phyloP scores from a whole-genome alignment of 2,888 invertebrate genomes.

The Halictus ligatus region DNA sequence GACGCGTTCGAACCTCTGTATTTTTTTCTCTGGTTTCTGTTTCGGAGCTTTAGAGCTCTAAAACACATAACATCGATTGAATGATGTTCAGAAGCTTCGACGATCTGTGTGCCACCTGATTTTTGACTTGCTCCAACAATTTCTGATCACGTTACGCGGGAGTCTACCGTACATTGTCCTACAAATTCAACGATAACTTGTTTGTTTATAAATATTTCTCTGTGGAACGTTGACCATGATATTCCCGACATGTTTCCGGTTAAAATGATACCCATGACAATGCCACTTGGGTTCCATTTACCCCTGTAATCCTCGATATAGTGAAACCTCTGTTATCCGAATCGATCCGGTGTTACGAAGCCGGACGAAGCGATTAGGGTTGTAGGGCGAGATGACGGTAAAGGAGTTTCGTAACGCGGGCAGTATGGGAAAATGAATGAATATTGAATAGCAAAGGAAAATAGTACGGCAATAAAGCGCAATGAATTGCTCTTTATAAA shows the following conservation, averaged over 20 bases:
- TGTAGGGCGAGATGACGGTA: not conserved
- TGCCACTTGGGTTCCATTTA: not conserved
- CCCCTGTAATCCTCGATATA: not conserved
- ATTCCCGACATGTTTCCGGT: not conserved
- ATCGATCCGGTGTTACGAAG: not conserved
- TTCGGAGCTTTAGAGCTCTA: not conserved
- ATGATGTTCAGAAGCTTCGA: not conserved
- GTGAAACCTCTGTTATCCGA: not conserved
- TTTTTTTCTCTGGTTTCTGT: constrained; percentile 21
- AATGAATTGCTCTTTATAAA: constrained; percentile 47
- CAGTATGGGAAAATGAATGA: constrained; percentile 44
- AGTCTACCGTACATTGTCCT: not conserved
- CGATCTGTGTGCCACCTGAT: not conserved
- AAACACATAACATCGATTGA: not conserved
- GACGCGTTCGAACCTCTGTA: not conserved
- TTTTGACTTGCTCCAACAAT: not conserved
- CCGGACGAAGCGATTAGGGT: not conserved
- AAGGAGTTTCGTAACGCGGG: constrained; percentile 32
- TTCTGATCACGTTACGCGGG: not conserved
- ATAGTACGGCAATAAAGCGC: constrained; percentile 38
- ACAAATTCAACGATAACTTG: not conserved
- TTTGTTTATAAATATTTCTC: not conserved
- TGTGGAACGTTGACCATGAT: not conserved
- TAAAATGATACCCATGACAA: not conserved
- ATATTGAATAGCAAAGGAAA: constrained; percentile 36